Base-by-base conservation (phyloP, 2,797 vertebrate species). In the Enteromius argenteus region DNA sequence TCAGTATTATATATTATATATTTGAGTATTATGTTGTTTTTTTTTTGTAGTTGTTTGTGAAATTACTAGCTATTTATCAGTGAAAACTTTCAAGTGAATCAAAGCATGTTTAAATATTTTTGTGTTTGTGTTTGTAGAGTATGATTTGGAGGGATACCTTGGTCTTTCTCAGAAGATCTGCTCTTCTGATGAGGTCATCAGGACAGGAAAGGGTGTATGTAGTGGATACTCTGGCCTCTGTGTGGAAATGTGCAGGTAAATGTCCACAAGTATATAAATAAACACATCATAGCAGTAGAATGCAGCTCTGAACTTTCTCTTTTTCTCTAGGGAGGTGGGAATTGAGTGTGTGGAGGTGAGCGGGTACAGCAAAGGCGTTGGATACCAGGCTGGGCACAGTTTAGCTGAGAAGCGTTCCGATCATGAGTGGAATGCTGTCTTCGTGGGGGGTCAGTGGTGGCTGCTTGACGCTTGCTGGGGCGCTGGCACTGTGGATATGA, bases 381-480 rank as follows among this genome's bases (percentile, higher is more conserved):
- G 94, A 15, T 94, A 94, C 87, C 68, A 32, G 0, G 88, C 91
- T 84, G 94, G 94, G 0, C 91, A 79, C 51, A 89, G 90, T 86
- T 93, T 94, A 53, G 89, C 90, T 84, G 87, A 94, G 51, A 94
- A 94, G 87, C 94, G 93, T 88, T 96, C 94, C 0, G 95, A 96
- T 86, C 96, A 97, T 90, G 89, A 94, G 94, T 96, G 96, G 96
- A 97, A 97, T 0, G 89, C 92, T 0, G 91, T 93, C 82, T 91
- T 94, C 60, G 89, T 96, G 68, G 95, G 89, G 23, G 93, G 93
- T 46, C 93, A 95, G 86, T 95, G 93, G 96, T 92, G 92, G 86
- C 95, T 96, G 4, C 86, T 97, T 93, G 96, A 95, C 14, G 93
- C 94, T 86, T 96, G 95, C 78, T 96, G 96, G 97, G 96, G 95